Evolutionary conservation across 2,797 vertebrate species (phyloP).

Genomic region (Xenops minutus): DNA sequence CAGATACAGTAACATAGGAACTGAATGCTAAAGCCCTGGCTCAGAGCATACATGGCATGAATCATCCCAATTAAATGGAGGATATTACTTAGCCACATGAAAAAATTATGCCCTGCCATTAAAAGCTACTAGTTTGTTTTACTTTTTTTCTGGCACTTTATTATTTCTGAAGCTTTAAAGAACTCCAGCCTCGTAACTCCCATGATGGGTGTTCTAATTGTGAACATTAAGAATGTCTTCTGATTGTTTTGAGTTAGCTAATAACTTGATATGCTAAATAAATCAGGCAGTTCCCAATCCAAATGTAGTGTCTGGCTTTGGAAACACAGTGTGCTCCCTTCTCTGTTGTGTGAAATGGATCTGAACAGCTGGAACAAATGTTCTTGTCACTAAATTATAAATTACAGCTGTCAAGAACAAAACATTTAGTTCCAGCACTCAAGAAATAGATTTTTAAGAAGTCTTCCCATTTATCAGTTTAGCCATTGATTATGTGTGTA

Average conservation of each 20-base stretch:
- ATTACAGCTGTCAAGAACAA: constrained; percentile 66
- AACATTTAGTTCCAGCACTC: constrained; percentile 65
- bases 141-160: neutral
- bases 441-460: constrained; percentile 72
- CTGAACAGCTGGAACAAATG: constrained; percentile 67
- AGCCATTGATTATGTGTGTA: constrained; percentile 71
- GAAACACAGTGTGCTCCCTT: neutral
- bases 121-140: constrained; percentile 31
- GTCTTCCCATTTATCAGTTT: constrained; percentile 69
- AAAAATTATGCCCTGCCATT: neutral
- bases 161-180: constrained; percentile 32
- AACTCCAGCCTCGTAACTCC: neutral
- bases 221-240: constrained; percentile 46
- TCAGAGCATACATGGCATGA: neutral
- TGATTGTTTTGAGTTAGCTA: constrained; percentile 64
- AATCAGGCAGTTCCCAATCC: constrained; percentile 8
- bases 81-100: constrained; percentile 13
- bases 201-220: constrained; percentile 59
- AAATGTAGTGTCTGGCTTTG: constrained; percentile 26
- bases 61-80: constrained; percentile 17
- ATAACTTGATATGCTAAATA: constrained; percentile 58
- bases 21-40: neutral
- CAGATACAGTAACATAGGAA: neutral
- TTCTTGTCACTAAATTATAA: constrained; percentile 65
- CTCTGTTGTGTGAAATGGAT: neutral